Conservation (phyloP, 2,888 invertebrate genomes). For the Drosophila hamatofila region DNA sequence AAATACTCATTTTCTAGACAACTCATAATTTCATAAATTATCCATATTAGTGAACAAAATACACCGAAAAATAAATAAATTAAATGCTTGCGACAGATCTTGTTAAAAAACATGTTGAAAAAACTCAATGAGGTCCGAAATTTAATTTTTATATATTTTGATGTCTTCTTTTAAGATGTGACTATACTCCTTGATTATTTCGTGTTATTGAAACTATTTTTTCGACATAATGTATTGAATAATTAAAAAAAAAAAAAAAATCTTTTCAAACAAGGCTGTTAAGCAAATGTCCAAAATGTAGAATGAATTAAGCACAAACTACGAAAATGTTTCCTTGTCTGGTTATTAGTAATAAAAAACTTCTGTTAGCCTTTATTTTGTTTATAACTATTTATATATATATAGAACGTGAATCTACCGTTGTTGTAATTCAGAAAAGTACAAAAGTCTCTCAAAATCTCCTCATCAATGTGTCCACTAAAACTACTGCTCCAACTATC, state of each 20-base stretch:
- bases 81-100: neutral
- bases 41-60: neutral
- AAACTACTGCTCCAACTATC: neutral
- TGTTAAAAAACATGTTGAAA: neutral
- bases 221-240: too few species aligned
- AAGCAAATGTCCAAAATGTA: neutral
- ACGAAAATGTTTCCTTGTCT: conserved; percentile 10
- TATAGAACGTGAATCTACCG: neutral
- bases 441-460: neutral
- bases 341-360: conserved; percentile 2
- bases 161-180: too few species aligned
- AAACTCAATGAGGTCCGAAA: too few species aligned
- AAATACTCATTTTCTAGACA: neutral
- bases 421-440: neutral
- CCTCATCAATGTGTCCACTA: neutral
- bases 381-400: conserved; percentile 7
- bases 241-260: too few species aligned
- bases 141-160: too few species aligned
- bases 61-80: neutral
- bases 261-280: neutral
- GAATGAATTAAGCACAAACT: neutral
- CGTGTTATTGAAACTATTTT: too few species aligned
- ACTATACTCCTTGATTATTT: too few species aligned
- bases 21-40: neutral
- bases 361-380: neutral